These are phyloP conservation scores for Callopanchax toddi DNA, from an alignment of 2,113 vertebrate genomes.

Conservation along the genomic window DNA sequence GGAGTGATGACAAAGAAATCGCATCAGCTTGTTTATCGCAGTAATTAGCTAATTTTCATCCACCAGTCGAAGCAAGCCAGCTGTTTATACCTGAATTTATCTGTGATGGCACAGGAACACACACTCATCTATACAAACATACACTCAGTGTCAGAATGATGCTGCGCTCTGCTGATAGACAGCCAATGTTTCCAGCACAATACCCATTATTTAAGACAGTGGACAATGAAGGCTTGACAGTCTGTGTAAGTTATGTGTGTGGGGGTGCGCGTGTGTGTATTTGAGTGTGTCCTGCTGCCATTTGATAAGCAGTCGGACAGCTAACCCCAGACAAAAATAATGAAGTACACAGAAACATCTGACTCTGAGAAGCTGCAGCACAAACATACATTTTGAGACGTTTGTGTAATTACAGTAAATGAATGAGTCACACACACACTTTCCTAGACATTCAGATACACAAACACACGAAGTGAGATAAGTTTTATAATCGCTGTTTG, in stretches of 20 bases:
- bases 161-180: slow-evolving; percentile 47
- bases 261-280: slow-evolving; percentile 13
- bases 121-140: slow-evolving; percentile 34
- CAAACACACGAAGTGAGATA: slow-evolving; percentile 7
- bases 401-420: slow-evolving; percentile 26
- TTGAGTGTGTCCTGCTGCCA: slow-evolving; percentile 19
- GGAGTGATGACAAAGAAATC: slow-evolving; percentile 12
- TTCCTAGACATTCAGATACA: background rate
- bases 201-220: slow-evolving; percentile 16
- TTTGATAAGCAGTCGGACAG: slow-evolving; percentile 30
- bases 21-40: slow-evolving; percentile 38
- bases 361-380: slow-evolving; percentile 3
- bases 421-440: slow-evolving; percentile 2
- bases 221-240: slow-evolving; percentile 15
- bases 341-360: background rate
- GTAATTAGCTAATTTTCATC: slow-evolving; percentile 53
- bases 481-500: slow-evolving; percentile 31
- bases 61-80: slow-evolving; percentile 44
- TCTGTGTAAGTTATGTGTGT: slow-evolving; percentile 14
- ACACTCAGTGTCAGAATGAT: slow-evolving; percentile 24
- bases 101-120: slow-evolving; percentile 24
- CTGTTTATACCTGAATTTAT: slow-evolving; percentile 56
- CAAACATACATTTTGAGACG: slow-evolving; percentile 1
- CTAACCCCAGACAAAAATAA: background rate
- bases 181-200: slow-evolving; percentile 44